Base-by-base conservation (phyloP, 2,797 vertebrate genomes). In the Masticophis lateralis region DNA sequence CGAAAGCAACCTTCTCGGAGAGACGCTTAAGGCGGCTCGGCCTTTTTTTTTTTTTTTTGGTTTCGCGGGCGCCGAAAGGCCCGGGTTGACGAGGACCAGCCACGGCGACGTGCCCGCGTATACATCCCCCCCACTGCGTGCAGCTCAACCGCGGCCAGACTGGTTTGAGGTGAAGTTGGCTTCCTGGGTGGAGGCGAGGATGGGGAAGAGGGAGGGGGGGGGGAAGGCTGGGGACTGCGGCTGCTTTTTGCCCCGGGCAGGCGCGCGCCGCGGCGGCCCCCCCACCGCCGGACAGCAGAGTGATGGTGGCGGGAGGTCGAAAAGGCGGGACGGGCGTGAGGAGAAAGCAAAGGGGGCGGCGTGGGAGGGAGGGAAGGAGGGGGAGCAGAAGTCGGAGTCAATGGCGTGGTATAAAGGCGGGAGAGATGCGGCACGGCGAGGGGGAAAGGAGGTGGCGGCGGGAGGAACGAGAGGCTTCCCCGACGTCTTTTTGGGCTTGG, bases 291-390 rank as follows among this genome's bases (percentile, higher is more conserved):
- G 1, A 13, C 5, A 43, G 66, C 9, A 56, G 32, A 7, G 55
- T 5, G 0, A 2, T 14, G 0, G n/a, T 0, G 63, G 12, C 10
- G 51, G 22, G 18, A 7, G 4, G 37, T 2, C 4, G 9, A n/a
- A 9, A 16, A 3, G 22, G 10, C 0, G 57, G 7, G 9, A 1
- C 25, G 2, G 51, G 16, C 9, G 18, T 20, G 32, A 16, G 25
- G 25, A 22, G 86, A 11, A n/a, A 59, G 16, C 9, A 27, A 47
- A n/a, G 16, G 51, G 27, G 63, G 6, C 43, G 8, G 89, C 37
- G 1, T 11, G 18, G 20, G 91, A 12, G 18, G 20, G 60, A 12
- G 6, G 12, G n/a, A n/a, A 22, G 27, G 1, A 9, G 59, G 28
- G 53, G 18, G 25, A 60, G 16, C 61, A 27, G 74, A 90, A 0